Conservation (phyloP, 2,113 vertebrate species). For the Pomatostomus ruficeps region DNA sequence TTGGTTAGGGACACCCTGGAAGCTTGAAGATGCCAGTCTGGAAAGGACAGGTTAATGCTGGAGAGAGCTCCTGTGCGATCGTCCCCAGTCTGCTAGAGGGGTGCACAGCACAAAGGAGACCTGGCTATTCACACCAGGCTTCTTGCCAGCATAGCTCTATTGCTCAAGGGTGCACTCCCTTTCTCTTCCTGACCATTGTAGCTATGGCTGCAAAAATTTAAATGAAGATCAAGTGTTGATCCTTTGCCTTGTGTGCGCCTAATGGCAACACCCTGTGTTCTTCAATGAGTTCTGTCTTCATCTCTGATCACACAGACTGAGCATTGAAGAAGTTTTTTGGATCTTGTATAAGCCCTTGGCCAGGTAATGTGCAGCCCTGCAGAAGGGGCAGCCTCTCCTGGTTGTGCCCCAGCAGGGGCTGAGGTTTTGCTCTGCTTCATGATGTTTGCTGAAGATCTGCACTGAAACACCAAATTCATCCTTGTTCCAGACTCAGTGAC, state of each 20-base stretch:
- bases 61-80: not conserved
- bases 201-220: not conserved
- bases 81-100: not conserved
- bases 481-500: not conserved
- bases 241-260: not conserved
- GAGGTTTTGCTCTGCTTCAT: not conserved
- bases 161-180: not conserved
- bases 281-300: not conserved
- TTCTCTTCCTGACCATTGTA: not conserved
- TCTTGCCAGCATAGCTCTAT: not conserved
- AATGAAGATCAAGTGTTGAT: not conserved
- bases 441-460: not conserved
- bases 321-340: not conserved
- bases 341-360: not conserved
- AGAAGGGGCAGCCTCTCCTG: not conserved
- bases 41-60: not conserved
- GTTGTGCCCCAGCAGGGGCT: rapidly evolving
- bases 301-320: not conserved
- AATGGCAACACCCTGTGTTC: not conserved
- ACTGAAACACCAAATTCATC: not conserved
- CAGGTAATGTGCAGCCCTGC: not conserved
- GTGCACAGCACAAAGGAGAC: not conserved
- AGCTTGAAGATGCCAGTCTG: not conserved
- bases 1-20: not conserved
- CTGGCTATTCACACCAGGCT: not conserved